phyloP scores from a whole-genome alignment of 2,888 invertebrate genomes.

The Subacronicta megacephala region DNA sequence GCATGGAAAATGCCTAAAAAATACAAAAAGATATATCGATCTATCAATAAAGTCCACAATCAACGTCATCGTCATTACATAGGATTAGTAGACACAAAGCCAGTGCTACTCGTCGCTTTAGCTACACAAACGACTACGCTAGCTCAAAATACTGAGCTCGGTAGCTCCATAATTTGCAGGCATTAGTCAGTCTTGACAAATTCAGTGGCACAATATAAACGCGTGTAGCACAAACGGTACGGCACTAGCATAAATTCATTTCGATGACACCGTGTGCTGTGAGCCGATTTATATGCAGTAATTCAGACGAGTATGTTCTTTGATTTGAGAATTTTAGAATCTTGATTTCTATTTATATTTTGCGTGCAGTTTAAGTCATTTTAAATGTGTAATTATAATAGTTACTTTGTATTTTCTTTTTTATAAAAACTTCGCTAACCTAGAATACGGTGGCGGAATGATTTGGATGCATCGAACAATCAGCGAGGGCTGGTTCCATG shows the following conservation, averaged over 20 bases:
- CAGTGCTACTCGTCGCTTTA: conserved; percentile 24
- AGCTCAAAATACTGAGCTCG: conserved; percentile 27
- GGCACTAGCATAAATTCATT: conserved; percentile 59
- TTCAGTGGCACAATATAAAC: conserved; percentile 55
- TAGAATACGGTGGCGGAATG: too few relatives aligned
- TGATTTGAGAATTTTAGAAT: conserved; percentile 20
- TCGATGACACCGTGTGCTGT: conserved; percentile 51
- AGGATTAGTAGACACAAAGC: conserved; percentile 22
- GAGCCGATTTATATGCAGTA: conserved; percentile 14
- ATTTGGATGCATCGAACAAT: too few relatives aligned
- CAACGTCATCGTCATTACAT: too few relatives aligned
- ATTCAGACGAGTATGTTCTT: conserved; percentile 27
- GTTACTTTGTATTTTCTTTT: too few relatives aligned
- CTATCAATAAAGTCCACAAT: too few relatives aligned
- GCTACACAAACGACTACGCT: conserved; percentile 37
- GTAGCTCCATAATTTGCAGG: conserved; percentile 48
- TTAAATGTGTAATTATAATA: too few relatives aligned
- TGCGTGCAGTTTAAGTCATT: too few relatives aligned
- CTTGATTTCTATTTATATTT: background rate
- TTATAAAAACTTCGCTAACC: too few relatives aligned
- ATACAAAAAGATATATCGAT: too few relatives aligned
- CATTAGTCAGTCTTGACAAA: conserved; percentile 59
- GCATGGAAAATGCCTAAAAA: too few relatives aligned
- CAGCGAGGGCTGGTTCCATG: too few relatives aligned
- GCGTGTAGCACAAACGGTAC: conserved; percentile 45